Conservation (phyloP, 2,113 vertebrate species). For the Cyrtonyx montezumae region DNA sequence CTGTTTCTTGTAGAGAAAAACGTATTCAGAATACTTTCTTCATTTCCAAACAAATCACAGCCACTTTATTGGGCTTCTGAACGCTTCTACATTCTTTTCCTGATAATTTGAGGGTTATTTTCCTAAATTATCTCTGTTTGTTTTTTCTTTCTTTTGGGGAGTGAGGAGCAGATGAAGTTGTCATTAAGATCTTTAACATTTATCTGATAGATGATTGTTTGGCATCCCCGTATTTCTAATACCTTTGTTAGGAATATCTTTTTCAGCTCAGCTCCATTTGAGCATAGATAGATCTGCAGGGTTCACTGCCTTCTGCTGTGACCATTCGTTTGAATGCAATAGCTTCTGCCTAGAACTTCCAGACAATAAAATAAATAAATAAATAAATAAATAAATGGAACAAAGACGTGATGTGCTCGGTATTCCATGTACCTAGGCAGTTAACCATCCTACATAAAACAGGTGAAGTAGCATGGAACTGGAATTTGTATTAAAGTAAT, state of each 20-base stretch:
- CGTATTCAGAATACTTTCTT: neutral
- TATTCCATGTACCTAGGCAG: neutral
- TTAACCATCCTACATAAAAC: neutral
- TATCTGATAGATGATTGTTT: neutral
- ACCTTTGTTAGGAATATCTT: neutral
- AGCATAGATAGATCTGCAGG: neutral
- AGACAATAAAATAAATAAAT: neutral
- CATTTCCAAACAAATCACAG: neutral
- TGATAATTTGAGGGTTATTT: neutral
- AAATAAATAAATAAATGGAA: neutral
- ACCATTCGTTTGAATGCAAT: neutral
- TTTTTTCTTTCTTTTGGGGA: no score
- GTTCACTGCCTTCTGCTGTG: neutral
- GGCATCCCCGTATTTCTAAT: neutral
- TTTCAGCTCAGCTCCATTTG: neutral
- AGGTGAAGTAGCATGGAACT: neutral
- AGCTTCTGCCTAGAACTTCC: neutral
- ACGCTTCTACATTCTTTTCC: neutral
- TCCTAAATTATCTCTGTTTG: neutral
- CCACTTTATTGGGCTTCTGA: neutral
- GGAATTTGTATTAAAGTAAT: neutral
- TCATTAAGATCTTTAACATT: neutral
- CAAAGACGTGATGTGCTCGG: neutral
- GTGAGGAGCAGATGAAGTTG: neutral
- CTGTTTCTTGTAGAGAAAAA: neutral